phyloP scores from a whole-genome alignment of 2,113 vertebrate species.

The Actenoides hombroni region DNA sequence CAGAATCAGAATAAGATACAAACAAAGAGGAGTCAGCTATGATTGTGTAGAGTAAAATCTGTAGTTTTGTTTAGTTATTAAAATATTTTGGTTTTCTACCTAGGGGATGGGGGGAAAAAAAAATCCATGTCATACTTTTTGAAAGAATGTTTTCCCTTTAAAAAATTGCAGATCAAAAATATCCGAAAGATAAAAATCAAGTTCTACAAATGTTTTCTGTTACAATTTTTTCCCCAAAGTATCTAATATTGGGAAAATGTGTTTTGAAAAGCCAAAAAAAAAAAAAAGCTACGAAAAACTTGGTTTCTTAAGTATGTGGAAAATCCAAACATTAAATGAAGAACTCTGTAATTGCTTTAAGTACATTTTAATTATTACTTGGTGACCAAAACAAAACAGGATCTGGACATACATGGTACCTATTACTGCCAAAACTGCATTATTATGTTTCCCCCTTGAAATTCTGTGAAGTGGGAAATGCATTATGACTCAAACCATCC shows the following conservation, averaged over 20 bases:
- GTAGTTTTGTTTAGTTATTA: neutral
- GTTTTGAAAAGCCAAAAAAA: neutral
- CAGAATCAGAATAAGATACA: neutral
- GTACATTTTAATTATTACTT: neutral
- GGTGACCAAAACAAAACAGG: neutral
- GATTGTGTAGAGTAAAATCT: neutral
- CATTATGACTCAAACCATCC: neutral
- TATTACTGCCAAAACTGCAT: neutral
- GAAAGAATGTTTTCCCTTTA: neutral
- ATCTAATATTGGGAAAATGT: neutral
- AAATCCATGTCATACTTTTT: neutral
- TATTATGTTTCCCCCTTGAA: neutral
- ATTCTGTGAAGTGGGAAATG: neutral
- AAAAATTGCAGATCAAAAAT: neutral
- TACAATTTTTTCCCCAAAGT: neutral
- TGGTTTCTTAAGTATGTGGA: neutral
- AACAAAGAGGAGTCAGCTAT: neutral
- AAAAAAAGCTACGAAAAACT: neutral
- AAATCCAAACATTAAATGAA: neutral
- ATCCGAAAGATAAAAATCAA: constrained; percentile 14
- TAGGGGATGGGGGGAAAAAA: neutral
- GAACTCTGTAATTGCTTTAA: neutral
- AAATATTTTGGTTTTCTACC: neutral
- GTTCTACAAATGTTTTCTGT: neutral
- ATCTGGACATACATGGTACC: neutral